Conservation (phyloP, 2,797 vertebrate genomes). For the Apodemus agrarius region DNA sequence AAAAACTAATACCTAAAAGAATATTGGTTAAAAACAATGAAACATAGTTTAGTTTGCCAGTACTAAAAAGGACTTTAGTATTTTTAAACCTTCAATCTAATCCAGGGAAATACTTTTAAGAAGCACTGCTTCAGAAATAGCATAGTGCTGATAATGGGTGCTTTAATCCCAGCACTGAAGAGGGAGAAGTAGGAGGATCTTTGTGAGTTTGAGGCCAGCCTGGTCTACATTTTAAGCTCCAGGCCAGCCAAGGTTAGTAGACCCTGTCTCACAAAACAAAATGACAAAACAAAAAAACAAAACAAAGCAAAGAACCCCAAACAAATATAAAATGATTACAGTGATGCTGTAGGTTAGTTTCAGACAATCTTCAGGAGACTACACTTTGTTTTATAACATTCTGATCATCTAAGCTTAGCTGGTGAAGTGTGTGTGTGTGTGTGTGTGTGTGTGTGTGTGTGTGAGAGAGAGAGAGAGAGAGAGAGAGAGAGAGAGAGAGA, state of each 20-base stretch:
- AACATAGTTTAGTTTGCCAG: too few species aligned
- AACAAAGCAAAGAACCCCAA: neutral
- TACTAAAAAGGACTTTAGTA: neutral
- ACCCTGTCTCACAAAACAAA: neutral
- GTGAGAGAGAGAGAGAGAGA: too few species aligned
- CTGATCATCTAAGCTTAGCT: neutral
- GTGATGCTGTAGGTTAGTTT: neutral
- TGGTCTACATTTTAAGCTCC: neutral
- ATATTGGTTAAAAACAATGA: conserved; percentile 1
- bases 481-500: too few species aligned
- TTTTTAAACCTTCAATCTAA: conserved; percentile 32
- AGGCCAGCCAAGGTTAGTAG: neutral
- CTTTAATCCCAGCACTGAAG: neutral
- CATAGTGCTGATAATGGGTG: too few species aligned
- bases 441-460: neutral
- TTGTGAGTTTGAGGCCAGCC: neutral
- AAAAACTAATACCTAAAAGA: conserved; percentile 6
- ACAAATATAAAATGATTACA: neutral
- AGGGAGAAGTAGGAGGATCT: neutral
- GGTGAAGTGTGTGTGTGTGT: neutral
- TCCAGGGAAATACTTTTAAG: conserved; percentile 1
- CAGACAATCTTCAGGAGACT: neutral
- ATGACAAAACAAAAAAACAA: too few species aligned
- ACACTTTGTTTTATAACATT: neutral
- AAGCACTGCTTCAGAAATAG: neutral